Evolutionary conservation across 2,888 invertebrate genomes (phyloP).

Genomic region (Hyles lineata): DNA sequence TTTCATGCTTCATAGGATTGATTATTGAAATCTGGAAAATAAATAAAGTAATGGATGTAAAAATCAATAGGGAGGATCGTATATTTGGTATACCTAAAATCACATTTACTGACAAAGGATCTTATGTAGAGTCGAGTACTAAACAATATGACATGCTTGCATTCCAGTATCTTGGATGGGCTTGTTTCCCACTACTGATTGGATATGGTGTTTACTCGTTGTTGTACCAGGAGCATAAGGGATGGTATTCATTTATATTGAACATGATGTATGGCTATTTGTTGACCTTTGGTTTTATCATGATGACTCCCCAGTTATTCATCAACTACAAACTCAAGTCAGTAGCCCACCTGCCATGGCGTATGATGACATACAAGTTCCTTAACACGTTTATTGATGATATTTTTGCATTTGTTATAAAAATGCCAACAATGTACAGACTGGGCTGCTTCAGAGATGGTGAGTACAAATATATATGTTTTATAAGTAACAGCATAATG

Average conservation of each 20-base stretch:
- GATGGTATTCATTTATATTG: constrained; percentile 99
- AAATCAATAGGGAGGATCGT: constrained; percentile 89
- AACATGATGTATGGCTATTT: constrained; percentile 99
- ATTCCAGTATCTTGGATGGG: constrained; percentile 98
- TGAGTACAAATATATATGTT: constrained; percentile 59
- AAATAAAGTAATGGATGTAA: constrained; percentile 94
- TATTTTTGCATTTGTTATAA: constrained; percentile 99
- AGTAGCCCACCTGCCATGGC: constrained; percentile 99
- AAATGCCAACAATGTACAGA: constrained; percentile 99
- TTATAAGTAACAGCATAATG: neutral
- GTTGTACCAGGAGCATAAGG: constrained; percentile 97
- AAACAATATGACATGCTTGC: constrained; percentile 97
- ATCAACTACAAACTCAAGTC: constrained; percentile 99
- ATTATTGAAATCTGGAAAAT: constrained; percentile 99
- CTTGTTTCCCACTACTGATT: constrained; percentile 95
- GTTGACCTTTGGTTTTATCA: constrained; percentile 99
- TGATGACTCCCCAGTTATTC: constrained; percentile 99
- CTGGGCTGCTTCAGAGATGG: constrained; percentile 99
- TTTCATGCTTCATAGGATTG: constrained; percentile 97
- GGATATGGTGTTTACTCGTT: constrained; percentile 98
- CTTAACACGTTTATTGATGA: constrained; percentile 99
- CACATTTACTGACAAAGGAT: constrained; percentile 96
- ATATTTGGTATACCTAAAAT: constrained; percentile 93
- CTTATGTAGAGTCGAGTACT: constrained; percentile 97
- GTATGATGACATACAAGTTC: constrained; percentile 99